A percentile compares a stretch with the other conserved stretches of the same genome.
Conservation (phyloP, 92 coral and sea anemone species). For the Metridium senile region DNA sequence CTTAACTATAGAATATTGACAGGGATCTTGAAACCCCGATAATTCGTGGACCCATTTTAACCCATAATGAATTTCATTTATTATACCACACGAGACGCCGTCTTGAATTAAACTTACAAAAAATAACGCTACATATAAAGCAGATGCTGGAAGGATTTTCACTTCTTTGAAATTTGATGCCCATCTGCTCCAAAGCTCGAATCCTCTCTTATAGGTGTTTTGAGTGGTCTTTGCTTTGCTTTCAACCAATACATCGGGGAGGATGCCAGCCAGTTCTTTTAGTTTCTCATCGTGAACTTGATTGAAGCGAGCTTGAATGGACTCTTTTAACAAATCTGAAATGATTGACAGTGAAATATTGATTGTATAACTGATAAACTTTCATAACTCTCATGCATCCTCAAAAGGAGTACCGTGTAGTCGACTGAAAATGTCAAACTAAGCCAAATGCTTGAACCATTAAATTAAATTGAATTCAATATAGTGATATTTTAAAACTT, state of each 20-base stretch:
- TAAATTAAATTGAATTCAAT: too few species aligned
- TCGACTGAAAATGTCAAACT: too few species aligned
- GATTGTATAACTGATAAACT: too few species aligned
- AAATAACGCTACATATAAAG: neutral
- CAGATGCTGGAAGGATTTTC: neutral
- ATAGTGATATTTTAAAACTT: too few species aligned
- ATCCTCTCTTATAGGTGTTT: neutral
- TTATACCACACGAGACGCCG: neutral
- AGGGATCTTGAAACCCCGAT: neutral
- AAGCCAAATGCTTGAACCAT: too few species aligned
- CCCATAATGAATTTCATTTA: conserved; percentile 4
- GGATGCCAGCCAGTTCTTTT: neutral
- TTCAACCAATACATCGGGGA: neutral
- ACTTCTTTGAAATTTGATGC: neutral
- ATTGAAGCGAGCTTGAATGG: neutral
- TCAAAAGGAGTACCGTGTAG: too few species aligned
- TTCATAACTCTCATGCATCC: too few species aligned
- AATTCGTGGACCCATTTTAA: neutral
- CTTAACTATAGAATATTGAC: neutral
- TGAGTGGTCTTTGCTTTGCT: conserved; percentile 1
- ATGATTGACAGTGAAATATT: neutral
- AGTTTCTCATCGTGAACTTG: neutral
- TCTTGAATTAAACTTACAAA: conserved; percentile 2
- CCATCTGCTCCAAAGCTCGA: conserved; percentile 1
- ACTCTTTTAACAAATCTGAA: neutral